Evolutionary conservation across 2,113 vertebrate genomes (phyloP), one percentile per base, ranked within the genome.

Genomic region (Oryzias melastigma): DNA sequence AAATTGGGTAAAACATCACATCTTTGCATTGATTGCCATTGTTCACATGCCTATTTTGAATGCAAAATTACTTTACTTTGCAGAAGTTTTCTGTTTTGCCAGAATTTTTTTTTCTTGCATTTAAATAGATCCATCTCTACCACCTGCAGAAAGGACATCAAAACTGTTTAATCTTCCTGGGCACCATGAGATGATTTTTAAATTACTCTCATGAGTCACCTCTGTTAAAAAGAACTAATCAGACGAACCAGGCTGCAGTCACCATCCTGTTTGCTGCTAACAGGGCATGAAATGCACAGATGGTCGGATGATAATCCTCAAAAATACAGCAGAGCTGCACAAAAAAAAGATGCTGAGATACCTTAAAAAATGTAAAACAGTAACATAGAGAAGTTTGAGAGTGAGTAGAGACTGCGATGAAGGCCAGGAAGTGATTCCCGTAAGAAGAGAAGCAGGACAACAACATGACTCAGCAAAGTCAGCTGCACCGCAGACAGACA

Each of bases 401-500:
- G 42, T 47, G 43, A 52, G 60, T 49, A 46, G 46, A 81, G 70
- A 70, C 52, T 14, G 49, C 50, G 57, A 48, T 45, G 41, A 60
- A 59, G 64, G 24, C 35, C 46, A 67, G 52, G 43, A 15, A 53
- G 5, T 53, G 49, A 42, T 71, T 81, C 79, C 49, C 46, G 67
- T 52, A 12, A 29, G 46, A 17, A 62, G 47, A 62, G 24, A 40
- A 65, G 62, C 7, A 48, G 66, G 18, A 62, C 45, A 70, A 73
- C 53, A 70, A 14, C 66, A 58, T 77, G 78, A 81, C 47, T 81
- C 70, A 74, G 71, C 71, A 81, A 35, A 54, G 46, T 17, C 27
- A 41, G 35, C 35, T 35, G 35, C 35, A 35, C 35, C 18, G 15
- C 14, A 25, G 43, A 47, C 51, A 35, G 20, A 58, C 47, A 44